These are phyloP conservation scores for Orthosia cruda DNA, from an alignment of 2,888 invertebrate genomes.

Conservation along the genomic window DNA sequence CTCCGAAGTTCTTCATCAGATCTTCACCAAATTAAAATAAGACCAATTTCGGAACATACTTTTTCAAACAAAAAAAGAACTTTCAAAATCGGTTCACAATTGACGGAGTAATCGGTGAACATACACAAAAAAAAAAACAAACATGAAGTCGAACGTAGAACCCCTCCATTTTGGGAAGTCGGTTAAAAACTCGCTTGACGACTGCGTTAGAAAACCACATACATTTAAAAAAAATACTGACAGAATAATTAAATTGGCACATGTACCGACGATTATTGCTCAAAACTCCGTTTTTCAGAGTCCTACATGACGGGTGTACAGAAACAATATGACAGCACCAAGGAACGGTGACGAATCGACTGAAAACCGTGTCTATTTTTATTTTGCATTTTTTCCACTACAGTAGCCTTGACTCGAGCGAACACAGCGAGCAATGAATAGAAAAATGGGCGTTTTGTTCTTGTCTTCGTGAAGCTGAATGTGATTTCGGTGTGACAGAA, in stretches of 20 bases:
- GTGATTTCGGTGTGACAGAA: conserved; percentile 22
- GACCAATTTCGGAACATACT: no score
- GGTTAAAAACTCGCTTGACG: conserved; percentile 7
- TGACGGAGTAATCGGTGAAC: no score
- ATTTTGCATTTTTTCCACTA: conserved; percentile 70
- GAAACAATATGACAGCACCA: conserved; percentile 67
- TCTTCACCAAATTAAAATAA: no score
- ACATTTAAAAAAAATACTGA: conserved; percentile 33
- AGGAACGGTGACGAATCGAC: conserved; percentile 72
- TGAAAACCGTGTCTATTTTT: conserved; percentile 72
- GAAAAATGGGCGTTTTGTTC: conserved; percentile 69
- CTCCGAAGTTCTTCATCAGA: no score
- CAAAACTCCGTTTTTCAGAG: conserved; percentile 10
- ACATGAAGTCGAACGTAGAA: no score
- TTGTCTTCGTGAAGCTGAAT: conserved; percentile 23
- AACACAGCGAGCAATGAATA: conserved; percentile 69
- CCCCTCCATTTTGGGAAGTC: no score
- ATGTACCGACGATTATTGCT: conserved; percentile 11
- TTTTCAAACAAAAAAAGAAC: no score
- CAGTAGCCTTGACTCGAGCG: conserved; percentile 73
- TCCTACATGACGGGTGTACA: conserved; percentile 58
- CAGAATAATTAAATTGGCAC: conserved; percentile 44
- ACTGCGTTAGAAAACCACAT: conserved; percentile 7
- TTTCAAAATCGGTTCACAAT: no score
- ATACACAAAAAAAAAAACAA: no score